These are phyloP conservation scores for Myripristis murdjan DNA, from an alignment of 2,797 vertebrate genomes.

Conservation along the genomic window DNA sequence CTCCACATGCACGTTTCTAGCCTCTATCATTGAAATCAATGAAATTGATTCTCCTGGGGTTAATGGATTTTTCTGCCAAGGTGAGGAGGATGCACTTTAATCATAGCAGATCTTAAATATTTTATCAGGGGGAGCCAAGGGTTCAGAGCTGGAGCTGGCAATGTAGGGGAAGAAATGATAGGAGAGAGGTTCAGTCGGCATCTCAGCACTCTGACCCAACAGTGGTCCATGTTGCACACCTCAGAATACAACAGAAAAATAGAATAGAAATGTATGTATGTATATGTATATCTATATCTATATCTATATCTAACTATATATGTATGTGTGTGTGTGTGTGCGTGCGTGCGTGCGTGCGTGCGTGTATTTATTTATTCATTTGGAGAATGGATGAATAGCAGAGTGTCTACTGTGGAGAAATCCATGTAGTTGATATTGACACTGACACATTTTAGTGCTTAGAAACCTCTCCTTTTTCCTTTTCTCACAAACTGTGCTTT, in stretches of 20 bases:
- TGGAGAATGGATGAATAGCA: neutral
- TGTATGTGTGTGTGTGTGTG: too few relatives aligned
- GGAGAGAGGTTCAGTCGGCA: conserved; percentile 52
- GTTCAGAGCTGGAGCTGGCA: conserved; percentile 71
- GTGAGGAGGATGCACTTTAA: conserved; percentile 85
- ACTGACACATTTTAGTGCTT: too few relatives aligned
- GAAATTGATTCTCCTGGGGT: conserved; percentile 79
- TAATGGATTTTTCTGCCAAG: conserved; percentile 85
- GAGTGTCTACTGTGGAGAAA: too few relatives aligned
- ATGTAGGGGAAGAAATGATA: conserved; percentile 63
- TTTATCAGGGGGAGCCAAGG: conserved; percentile 82
- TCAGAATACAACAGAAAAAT: conserved; percentile 40
- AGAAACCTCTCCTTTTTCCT: too few relatives aligned
- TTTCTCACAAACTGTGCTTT: too few relatives aligned
- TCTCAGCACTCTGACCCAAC: conserved; percentile 54
- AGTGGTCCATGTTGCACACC: conserved; percentile 47
- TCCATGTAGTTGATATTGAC: too few relatives aligned
- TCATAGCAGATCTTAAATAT: conserved; percentile 86
- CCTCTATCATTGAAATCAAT: conserved; percentile 85
- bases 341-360: too few relatives aligned
- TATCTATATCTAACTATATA: too few relatives aligned
- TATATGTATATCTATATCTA: too few relatives aligned
- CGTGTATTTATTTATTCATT: too few relatives aligned
- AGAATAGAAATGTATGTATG: too few relatives aligned
- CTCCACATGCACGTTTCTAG: conserved; percentile 60